Evolutionary conservation across 2,888 invertebrate species (phyloP).

Genomic region (Chaetoderma sp.): DNA sequence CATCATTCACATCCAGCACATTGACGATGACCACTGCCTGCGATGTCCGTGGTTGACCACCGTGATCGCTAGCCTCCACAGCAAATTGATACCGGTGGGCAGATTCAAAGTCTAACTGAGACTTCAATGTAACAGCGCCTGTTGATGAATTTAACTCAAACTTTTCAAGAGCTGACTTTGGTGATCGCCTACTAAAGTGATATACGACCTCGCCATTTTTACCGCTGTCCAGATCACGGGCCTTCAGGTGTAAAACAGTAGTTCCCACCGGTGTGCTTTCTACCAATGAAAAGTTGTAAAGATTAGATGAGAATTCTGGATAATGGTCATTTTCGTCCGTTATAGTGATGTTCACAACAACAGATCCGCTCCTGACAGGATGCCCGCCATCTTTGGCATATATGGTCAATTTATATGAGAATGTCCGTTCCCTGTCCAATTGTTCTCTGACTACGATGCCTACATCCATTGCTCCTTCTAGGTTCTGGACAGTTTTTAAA

Average conservation of each 20-base stretch:
- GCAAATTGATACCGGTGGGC: conserved; percentile 39
- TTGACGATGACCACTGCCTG: conserved; percentile 48
- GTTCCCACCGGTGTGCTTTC: conserved; percentile 49
- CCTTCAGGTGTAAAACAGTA: conserved; percentile 75
- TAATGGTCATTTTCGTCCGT: conserved; percentile 55
- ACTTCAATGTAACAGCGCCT: conserved; percentile 48
- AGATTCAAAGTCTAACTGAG: conserved; percentile 45
- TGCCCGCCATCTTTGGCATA: conserved; percentile 53
- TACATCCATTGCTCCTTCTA: conserved; percentile 49
- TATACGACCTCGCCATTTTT: conserved; percentile 76
- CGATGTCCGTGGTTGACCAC: conserved; percentile 46
- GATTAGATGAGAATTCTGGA: conserved; percentile 45
- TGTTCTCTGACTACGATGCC: conserved; percentile 43
- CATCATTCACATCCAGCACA: conserved; percentile 90
- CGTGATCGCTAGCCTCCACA: conserved; percentile 55
- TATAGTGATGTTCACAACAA: conserved; percentile 48
- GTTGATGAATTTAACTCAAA: conserved; percentile 44
- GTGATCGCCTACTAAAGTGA: conserved; percentile 56
- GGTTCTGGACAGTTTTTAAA: conserved; percentile 36
- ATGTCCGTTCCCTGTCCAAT: conserved; percentile 50
- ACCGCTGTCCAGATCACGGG: conserved; percentile 87
- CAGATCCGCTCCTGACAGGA: conserved; percentile 44
- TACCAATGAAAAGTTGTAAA: conserved; percentile 49
- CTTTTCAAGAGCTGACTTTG: conserved; percentile 39
- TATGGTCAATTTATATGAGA: conserved; percentile 47